These are phyloP conservation scores for Morone saxatilis DNA, from an alignment of 2,113 vertebrate species.

Conservation along the genomic window DNA sequence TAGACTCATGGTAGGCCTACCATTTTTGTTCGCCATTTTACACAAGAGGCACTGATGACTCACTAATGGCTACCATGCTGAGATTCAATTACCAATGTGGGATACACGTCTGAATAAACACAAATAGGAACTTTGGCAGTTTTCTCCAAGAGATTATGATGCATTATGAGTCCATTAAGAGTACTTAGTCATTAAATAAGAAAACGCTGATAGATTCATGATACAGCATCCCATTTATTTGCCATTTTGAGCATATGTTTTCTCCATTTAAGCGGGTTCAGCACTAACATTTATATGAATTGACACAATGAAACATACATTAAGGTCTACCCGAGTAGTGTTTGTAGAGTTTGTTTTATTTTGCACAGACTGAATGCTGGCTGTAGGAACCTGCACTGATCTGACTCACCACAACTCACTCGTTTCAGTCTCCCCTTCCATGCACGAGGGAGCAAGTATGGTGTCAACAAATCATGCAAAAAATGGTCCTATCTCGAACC, in stretches of 20 bases:
- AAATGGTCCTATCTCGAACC: too few species aligned
- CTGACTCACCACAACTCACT: too few species aligned
- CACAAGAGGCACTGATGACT: constrained; percentile 15
- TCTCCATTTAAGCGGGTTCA: neutral
- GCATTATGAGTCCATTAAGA: constrained; percentile 4
- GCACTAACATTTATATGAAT: neutral
- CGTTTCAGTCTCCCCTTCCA: too few species aligned
- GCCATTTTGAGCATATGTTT: neutral
- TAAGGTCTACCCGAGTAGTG: neutral
- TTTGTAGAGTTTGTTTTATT: neutral
- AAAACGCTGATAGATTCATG: constrained; percentile 1
- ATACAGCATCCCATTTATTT: neutral
- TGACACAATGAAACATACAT: neutral
- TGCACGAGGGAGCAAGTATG: too few species aligned
- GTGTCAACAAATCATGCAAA: too few species aligned
- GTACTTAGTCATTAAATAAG: constrained; percentile 22
- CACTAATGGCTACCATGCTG: constrained; percentile 33
- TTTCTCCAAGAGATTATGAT: constrained; percentile 18
- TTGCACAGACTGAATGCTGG: neutral
- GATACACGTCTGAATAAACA: constrained; percentile 17
- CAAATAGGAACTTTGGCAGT: neutral
- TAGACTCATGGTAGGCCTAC: neutral
- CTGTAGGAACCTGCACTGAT: too few species aligned
- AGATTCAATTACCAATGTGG: constrained; percentile 43
- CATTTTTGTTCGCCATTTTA: constrained; percentile 29